Percentiles rank a stretch among this genome's conserved stretches.
Evolutionary conservation across 2,113 vertebrate species (phyloP).

Genomic region (Parus major): DNA sequence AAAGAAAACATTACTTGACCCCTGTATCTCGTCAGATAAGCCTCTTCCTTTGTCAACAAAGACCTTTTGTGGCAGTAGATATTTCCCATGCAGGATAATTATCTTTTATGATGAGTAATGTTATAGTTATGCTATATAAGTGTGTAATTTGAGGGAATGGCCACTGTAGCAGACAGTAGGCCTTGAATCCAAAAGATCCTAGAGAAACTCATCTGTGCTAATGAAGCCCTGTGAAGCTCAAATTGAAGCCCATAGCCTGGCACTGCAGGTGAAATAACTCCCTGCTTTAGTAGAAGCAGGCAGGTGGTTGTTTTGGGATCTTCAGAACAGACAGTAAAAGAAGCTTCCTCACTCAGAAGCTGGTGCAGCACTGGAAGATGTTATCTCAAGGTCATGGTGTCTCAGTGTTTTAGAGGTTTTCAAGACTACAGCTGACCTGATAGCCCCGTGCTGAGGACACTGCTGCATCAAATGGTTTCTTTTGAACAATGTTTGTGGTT

Average conservation of each 20-base stretch:
- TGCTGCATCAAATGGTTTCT: not conserved
- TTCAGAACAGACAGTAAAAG: not conserved
- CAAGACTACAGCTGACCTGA: not conserved
- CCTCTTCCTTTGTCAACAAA: not conserved
- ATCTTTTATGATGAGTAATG: not conserved
- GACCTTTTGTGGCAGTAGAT: not conserved
- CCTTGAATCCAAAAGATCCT: not conserved
- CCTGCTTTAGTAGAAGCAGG: not conserved
- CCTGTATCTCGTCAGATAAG: not conserved
- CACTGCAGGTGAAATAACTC: not conserved
- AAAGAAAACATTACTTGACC: not conserved
- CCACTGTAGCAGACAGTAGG: not conserved
- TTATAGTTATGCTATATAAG: not conserved
- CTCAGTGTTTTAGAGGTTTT: not conserved
- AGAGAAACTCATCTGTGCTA: not conserved
- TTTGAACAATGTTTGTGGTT: not conserved
- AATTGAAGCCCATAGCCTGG: not conserved
- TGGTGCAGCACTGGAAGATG: not conserved
- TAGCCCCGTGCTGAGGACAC: accelerated
- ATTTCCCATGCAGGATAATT: not conserved
- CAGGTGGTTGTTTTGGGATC: not conserved
- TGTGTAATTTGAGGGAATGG: not conserved
- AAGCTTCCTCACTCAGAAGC: not conserved
- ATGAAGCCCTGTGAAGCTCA: not conserved
- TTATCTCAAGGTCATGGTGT: not conserved